Evolutionary conservation across 2,888 invertebrate genomes (phyloP).

Genomic region (Patella pellucida): DNA sequence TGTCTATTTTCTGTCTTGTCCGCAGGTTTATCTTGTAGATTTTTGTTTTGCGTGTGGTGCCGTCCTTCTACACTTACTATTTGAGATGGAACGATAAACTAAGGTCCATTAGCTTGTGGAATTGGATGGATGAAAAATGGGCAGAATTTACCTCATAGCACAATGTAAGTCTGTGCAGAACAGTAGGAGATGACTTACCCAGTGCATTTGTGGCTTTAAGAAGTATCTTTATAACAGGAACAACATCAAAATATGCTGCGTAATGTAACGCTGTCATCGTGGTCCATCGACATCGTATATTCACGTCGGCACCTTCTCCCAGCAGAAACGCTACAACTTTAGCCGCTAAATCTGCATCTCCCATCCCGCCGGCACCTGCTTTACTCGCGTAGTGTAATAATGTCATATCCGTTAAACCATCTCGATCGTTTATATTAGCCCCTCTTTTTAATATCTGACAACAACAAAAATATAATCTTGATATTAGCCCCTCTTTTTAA

Average conservation of each 20-base stretch:
- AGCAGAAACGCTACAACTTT: conserved; percentile 60
- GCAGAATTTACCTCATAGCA: background rate
- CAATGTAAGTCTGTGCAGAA: no score
- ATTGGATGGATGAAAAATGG: no score
- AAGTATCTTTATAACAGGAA: conserved; percentile 69
- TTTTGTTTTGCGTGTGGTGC: no score
- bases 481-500: conserved; percentile 72
- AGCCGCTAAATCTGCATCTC: conserved; percentile 64
- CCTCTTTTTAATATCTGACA: conserved; percentile 71
- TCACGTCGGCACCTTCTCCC: conserved; percentile 70
- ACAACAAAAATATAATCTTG: no score
- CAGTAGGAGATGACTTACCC: conserved; percentile 46
- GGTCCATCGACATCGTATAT: conserved; percentile 73
- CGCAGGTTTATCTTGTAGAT: no score
- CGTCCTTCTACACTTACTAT: no score
- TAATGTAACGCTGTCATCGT: conserved; percentile 74
- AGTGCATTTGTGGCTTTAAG: conserved; percentile 66
- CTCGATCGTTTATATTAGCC: conserved; percentile 73
- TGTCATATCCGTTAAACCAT: conserved; percentile 74
- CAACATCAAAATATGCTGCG: conserved; percentile 74
- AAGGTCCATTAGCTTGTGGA: no score
- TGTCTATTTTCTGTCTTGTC: no score
- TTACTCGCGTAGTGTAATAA: conserved; percentile 74
- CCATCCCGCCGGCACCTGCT: conserved; percentile 73
- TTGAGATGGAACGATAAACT: no score